Evolutionary conservation across 2,888 invertebrate species (phyloP), one percentile per base, ranked within the genome.

Genomic region (Mechanitis mazaeus): DNA sequence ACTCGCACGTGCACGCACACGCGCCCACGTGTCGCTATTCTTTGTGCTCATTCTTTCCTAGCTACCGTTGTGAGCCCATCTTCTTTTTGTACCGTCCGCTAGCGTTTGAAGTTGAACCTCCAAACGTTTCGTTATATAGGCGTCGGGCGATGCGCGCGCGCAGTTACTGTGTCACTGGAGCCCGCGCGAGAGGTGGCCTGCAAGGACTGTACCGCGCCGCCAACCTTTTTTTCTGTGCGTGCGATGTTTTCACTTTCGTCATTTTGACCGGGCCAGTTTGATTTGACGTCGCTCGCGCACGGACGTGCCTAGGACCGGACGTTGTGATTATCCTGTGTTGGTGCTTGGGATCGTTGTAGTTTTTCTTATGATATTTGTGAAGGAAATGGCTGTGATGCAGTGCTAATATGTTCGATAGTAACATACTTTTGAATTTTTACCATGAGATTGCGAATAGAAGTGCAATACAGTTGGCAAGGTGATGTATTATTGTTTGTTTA

Each of bases 221-320:
- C 82, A 84, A 84, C 86, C 86, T 87, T 89, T 89, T 86, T 89
- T 87, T 88, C 84, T 87, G 85, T 77, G 78, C 88, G 90, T 88
- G 88, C 87, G 87, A 87, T 87, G 89, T 90, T 88, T 90, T 89
- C 89, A 89, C 90, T 89, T 90, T 89, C 88, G 88, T 88, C 87
- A 87, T 88, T 89, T 89, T 87, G 89, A 88, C 88, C 87, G 85
- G 87, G 85, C 88, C 88, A 89, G 90, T 89, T 87, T 84, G 84
- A 85, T 84, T 87, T 87, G 85, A 85, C 87, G 87, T 83, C 86
- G 88, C 88, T 84, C 81, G 87, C 87, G 89, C 85, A 85, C 88
- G 85, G 89, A 87, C 88, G 89, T 89, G 87, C 80, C 82, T 85
- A 79, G 82, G 81, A 83, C 81, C 81, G 83, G 80, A 78, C 85